Base-by-base conservation (phyloP, 2,888 invertebrate genomes). In the Trichopoda pennipes region DNA sequence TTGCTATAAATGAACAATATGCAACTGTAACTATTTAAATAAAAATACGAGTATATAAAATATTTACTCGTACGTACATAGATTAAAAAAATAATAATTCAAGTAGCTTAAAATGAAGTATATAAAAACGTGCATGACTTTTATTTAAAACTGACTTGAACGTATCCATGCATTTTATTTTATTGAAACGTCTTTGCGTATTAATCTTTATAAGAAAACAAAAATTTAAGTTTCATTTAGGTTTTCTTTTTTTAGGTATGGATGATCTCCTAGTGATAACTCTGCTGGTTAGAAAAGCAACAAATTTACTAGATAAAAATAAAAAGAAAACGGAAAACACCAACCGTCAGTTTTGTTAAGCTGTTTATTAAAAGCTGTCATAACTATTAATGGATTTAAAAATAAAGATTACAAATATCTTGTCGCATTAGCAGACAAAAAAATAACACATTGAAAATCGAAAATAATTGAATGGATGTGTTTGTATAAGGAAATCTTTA, bases 301-400 rank as follows among this genome's bases (percentile, higher is more conserved):
- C 28, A 28, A 28, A 6, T 28, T 6, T 4, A 28, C 28, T 1
- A 28, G 7, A 28, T 7, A 28, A 6, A 68, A 32, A 42, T 42
- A 55, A 68, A 64, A 66, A 58, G 32, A 19, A n/a, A n/a, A n/a
- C n/a, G n/a, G n/a, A n/a, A n/a, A n/a, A n/a, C n/a, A n/a, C n/a
- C 47, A 61, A 55, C 47, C 70, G 74, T 60, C 78, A 78, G 64
- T 78, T 78, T 78, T 70, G 73, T 64, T 81, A 81, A 81, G 76
- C 81, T 72, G 72, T 81, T 77, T 76, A 81, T 81, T 77, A 77
- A 76, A 76, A 64, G 80, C 80, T 80, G 80, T 80, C 80, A 80
- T 72, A 80, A 80, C 74, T 63, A 69, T 74, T 80, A 74, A 69
- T 74, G 80, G 68, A 69, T 60, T 73, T 66, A 66, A 70, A 72